These are phyloP conservation scores for Pachypsylla venusta DNA, from an alignment of 1,140 invertebrate genomes.

Conservation along the genomic window DNA sequence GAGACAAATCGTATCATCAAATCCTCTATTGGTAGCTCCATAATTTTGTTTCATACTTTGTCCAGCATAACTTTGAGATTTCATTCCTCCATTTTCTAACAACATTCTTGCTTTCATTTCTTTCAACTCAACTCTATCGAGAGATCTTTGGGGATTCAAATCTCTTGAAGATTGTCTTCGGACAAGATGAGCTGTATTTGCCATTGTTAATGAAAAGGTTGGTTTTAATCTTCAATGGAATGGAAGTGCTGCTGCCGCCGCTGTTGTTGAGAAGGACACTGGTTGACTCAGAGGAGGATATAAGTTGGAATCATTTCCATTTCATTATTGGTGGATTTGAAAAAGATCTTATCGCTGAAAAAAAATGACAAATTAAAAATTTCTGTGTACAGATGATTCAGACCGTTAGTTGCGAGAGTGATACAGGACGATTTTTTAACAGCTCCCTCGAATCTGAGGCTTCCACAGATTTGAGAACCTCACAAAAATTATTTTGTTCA, in stretches of 20 bases:
- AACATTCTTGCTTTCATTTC: slow-evolving; percentile 63
- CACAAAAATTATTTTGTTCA: no score
- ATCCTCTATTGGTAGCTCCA: slow-evolving; percentile 71
- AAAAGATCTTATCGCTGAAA: no score
- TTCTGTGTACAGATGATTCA: no score
- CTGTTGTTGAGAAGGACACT: not conserved
- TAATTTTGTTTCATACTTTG: slow-evolving; percentile 34
- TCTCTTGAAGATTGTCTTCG: slow-evolving; percentile 72
- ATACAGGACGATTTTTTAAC: no score
- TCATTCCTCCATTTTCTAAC: slow-evolving; percentile 49
- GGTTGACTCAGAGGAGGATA: no score
- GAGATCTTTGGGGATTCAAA: slow-evolving; percentile 58
- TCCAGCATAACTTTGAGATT: slow-evolving; percentile 3
- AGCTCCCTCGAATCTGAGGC: no score
- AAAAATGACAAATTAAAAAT: no score
- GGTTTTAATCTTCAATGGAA: not conserved
- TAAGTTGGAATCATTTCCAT: no score
- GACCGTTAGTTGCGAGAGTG: no score
- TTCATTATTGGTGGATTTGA: no score
- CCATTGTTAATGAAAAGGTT: slow-evolving; percentile 38
- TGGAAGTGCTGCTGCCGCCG: not conserved
- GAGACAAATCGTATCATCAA: slow-evolving; percentile 58
- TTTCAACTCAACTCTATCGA: slow-evolving; percentile 71
- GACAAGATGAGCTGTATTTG: slow-evolving; percentile 74
- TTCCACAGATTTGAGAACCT: no score